Conservation (phyloP, 1,140 invertebrate genomes). For the Rhysida immarginata region DNA sequence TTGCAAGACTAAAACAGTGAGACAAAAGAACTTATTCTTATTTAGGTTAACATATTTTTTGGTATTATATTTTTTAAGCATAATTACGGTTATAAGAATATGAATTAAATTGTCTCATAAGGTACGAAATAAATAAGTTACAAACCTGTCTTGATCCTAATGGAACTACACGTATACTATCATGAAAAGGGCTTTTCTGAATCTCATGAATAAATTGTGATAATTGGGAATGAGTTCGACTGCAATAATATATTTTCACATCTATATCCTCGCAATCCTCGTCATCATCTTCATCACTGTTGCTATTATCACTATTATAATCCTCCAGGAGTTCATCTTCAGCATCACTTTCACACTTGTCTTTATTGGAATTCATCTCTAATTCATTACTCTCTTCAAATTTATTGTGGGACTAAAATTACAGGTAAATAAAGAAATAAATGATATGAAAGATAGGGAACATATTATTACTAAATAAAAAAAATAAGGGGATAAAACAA, state of each 20-base stretch:
- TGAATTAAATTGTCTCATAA: no score
- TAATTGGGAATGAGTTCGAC: constrained; percentile 90
- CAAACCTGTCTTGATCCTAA: constrained; percentile 59
- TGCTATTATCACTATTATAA: constrained; percentile 34
- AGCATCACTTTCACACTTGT: constrained; percentile 19
- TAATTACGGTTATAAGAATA: no score
- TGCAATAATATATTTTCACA: constrained; percentile 77
- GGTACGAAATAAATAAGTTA: no score
- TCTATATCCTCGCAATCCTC: constrained; percentile 5
- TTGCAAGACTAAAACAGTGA: no score
- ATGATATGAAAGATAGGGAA: neutral
- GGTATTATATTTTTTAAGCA: no score
- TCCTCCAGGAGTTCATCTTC: constrained; percentile 34
- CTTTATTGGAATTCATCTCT: constrained; percentile 24
- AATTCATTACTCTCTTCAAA: constrained; percentile 15
- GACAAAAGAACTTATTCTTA: no score
- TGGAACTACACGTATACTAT: constrained; percentile 56
- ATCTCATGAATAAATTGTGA: constrained; percentile 87
- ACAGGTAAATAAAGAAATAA: neutral
- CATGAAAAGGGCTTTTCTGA: constrained; percentile 58
- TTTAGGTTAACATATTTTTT: no score
- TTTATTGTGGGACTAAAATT: neutral
- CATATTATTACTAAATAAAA: neutral
- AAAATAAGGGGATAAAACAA: no score
- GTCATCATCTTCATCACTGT: constrained; percentile 15